Base-by-base conservation (phyloP, 2,888 invertebrate genomes). In the Pseudolycoriella hygida region DNA sequence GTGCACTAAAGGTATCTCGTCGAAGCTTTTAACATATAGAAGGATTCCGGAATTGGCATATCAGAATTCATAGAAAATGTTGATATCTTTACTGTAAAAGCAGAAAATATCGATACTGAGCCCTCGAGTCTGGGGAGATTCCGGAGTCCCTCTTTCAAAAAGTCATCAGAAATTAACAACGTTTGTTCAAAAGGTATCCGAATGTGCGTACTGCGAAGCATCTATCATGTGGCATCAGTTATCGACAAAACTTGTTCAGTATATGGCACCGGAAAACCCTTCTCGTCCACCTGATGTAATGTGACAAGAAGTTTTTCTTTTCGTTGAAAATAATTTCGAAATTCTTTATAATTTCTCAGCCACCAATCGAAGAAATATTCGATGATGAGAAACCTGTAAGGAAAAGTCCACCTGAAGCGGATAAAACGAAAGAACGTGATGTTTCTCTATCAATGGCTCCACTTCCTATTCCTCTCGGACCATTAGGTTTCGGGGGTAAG, bases 201-300 rank as follows among this genome's bases (percentile, higher is more conserved):
- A 92, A 60, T 97, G 96, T 58, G 76, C 80, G 44, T 88, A 86
- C 60, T 97, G 96, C 66, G 92, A 93, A 60, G 84, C 90, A 46
- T 80, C 85, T 20, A 85, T 92, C 30, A 82, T 93, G 67, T 94
- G 94, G 85, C 92, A 94, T 65, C 94, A 93, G 62, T 67, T 94
- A 31, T 81, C 85, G 11, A 73, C 87, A 44, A 76, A 81, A 54
- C 67, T 90, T 31, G 76, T 90, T 20, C 77, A 81, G 50, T 85
- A 84, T 53, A 73, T 89, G 57, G 80, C 79, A 44, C 86, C 86
- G 2, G 72, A 77, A 53, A 72, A 75, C 59, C 79, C 80, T 14
- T 76, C 78, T 32, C 73, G 78, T 53, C 80, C 81, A 47, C 78
- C 83, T 30, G 83, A 84, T 66, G 83, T 85, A 68, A 71, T 72